Percentiles rank a stretch among this genome's conserved stretches.
Evolutionary conservation across 1,140 invertebrate genomes (phyloP).

Genomic region (Conus ventricosus): DNA sequence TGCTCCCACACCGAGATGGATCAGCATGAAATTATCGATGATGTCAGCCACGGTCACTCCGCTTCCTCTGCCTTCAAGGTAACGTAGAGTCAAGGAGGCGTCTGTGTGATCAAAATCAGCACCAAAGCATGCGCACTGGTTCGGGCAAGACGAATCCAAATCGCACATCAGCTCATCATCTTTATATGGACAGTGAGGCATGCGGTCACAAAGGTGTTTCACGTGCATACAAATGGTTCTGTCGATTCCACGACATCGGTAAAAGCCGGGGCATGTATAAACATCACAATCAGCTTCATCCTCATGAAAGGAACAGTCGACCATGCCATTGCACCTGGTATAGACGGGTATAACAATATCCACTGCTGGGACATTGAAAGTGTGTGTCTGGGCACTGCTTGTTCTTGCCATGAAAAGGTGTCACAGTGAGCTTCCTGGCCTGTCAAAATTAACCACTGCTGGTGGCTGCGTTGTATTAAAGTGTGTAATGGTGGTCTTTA

Average conservation of each 20-base stretch:
- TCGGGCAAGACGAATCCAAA: slow-evolving; percentile 44
- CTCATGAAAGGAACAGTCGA: slow-evolving; percentile 8
- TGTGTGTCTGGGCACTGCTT: neutral
- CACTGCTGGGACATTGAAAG: neutral
- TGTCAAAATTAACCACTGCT: neutral
- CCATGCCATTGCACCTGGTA: slow-evolving; percentile 17
- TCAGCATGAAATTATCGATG: neutral
- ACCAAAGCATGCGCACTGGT: neutral
- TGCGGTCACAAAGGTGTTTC: slow-evolving; percentile 20
- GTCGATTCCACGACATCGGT: slow-evolving; percentile 3
- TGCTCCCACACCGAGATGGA: neutral
- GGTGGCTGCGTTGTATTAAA: neutral
- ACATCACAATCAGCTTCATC: slow-evolving; percentile 11
- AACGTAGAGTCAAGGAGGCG: neutral
- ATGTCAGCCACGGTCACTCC: neutral
- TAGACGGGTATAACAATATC: slow-evolving; percentile 6
- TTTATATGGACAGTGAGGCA: slow-evolving; percentile 33
- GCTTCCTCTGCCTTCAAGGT: neutral
- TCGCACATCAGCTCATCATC: slow-evolving; percentile 41
- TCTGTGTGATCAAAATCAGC: neutral
- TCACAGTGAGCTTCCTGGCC: neutral
- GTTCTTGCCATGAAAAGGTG: neutral
- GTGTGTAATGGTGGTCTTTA: too few relatives aligned
- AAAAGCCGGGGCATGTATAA: slow-evolving; percentile 38
- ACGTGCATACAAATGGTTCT: slow-evolving; percentile 28